phyloP scores from a whole-genome alignment of 2,113 vertebrate genomes.

The Echinops telfairi region DNA sequence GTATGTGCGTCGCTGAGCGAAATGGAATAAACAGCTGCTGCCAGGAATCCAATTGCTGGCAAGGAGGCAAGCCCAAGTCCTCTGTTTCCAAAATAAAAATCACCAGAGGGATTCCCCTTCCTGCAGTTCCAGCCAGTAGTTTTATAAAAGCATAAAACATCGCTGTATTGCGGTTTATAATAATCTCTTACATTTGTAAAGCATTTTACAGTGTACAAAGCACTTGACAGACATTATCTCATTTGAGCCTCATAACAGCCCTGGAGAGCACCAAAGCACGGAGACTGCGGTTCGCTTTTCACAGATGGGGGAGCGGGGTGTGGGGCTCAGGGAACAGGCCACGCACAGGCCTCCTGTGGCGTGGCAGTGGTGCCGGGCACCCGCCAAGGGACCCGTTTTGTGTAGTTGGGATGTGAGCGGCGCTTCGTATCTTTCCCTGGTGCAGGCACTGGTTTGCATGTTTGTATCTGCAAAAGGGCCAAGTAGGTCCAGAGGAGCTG shows the following conservation, averaged over 20 bases:
- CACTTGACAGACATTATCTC: slow-evolving; percentile 75
- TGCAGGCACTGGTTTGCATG: background rate
- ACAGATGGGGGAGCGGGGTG: slow-evolving; percentile 37
- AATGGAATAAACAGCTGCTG: slow-evolving; percentile 86
- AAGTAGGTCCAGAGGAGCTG: background rate
- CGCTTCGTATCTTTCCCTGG: background rate
- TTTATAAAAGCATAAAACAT: slow-evolving; percentile 83
- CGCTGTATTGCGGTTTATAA: slow-evolving; percentile 75
- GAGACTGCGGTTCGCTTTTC: slow-evolving; percentile 43
- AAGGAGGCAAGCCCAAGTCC: slow-evolving; percentile 75
- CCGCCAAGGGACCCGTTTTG: background rate
- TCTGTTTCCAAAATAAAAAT: slow-evolving; percentile 85
- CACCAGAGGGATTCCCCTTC: slow-evolving; percentile 84
- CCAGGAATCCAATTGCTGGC: slow-evolving; percentile 85
- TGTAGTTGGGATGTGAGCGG: background rate
- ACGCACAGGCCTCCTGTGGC: background rate
- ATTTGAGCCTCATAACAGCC: slow-evolving; percentile 67
- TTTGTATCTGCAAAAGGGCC: background rate
- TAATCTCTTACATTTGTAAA: slow-evolving; percentile 79
- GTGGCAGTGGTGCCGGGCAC: background rate
- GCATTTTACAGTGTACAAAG: slow-evolving; percentile 78
- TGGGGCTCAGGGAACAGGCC: too few species aligned
- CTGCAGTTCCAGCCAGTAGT: slow-evolving; percentile 72
- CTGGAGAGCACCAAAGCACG: slow-evolving; percentile 56
- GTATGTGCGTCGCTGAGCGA: slow-evolving; percentile 69